These are phyloP conservation scores for Struthidea cinerea DNA, from an alignment of 2,113 vertebrate species.

Conservation along the genomic window DNA sequence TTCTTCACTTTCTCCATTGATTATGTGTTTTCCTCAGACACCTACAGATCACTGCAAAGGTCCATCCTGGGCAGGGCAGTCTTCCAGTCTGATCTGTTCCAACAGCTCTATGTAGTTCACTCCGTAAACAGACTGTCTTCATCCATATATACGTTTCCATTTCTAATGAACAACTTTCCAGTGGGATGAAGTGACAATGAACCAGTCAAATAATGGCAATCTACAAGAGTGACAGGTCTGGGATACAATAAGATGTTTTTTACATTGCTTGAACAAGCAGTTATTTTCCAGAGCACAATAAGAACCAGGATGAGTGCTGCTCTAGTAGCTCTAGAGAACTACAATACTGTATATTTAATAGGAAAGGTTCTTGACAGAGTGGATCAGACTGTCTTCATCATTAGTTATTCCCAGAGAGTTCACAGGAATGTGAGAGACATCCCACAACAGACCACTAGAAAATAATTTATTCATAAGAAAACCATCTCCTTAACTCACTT, in stretches of 20 bases:
- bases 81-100: neutral
- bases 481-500: neutral
- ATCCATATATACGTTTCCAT: neutral
- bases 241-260: neutral
- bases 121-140: neutral
- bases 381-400: neutral
- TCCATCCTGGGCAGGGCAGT: neutral
- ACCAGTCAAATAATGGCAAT: neutral
- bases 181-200: neutral
- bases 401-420: neutral
- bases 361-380: neutral
- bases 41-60: neutral
- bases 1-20: neutral
- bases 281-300: neutral
- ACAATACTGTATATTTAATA: neutral
- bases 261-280: neutral
- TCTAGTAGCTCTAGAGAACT: neutral
- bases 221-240: neutral
- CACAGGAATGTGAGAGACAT: neutral
- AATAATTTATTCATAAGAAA: slow-evolving; percentile 20
- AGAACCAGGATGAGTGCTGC: neutral
- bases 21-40: neutral
- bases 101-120: neutral
- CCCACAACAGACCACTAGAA: neutral
- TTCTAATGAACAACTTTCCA: neutral